phyloP scores from a whole-genome alignment of 1,140 invertebrate species.

The Prorops nasuta region DNA sequence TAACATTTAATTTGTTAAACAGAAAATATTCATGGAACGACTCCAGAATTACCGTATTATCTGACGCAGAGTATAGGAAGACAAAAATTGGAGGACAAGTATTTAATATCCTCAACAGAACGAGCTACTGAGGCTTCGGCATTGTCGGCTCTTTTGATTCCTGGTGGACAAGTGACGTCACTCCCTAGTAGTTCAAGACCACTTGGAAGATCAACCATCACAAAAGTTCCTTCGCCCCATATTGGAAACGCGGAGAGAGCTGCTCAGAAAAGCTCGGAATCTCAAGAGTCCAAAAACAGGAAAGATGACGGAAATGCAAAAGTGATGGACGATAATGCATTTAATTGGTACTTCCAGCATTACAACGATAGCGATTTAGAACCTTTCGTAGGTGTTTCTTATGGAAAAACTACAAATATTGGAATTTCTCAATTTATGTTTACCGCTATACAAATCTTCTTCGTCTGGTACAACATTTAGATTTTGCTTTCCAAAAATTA shows the following conservation, averaged over 20 bases:
- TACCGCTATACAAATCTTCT: slow-evolving; percentile 15
- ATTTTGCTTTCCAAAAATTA: neutral
- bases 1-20: no score
- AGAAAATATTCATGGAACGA: no score
- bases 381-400: slow-evolving; percentile 60
- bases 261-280: slow-evolving; percentile 13
- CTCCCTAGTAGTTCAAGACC: slow-evolving; percentile 26
- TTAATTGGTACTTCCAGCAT: slow-evolving; percentile 77
- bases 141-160: slow-evolving; percentile 59
- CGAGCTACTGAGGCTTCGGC: slow-evolving; percentile 46
- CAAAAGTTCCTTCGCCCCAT: slow-evolving; percentile 62
- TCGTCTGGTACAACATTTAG: neutral
- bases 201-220: slow-evolving; percentile 61
- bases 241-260: slow-evolving; percentile 19
- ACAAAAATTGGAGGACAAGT: neutral
- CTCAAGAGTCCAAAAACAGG: slow-evolving; percentile 2
- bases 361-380: slow-evolving; percentile 72
- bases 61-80: no score
- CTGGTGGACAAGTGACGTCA: slow-evolving; percentile 58
- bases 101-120: neutral
- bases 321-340: slow-evolving; percentile 52
- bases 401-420: slow-evolving; percentile 21
- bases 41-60: no score
- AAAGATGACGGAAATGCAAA: slow-evolving; percentile 27
- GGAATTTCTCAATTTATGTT: slow-evolving; percentile 11